These are phyloP conservation scores for Cheilosia impressa DNA, from an alignment of 2,888 invertebrate genomes.

Conservation along the genomic window DNA sequence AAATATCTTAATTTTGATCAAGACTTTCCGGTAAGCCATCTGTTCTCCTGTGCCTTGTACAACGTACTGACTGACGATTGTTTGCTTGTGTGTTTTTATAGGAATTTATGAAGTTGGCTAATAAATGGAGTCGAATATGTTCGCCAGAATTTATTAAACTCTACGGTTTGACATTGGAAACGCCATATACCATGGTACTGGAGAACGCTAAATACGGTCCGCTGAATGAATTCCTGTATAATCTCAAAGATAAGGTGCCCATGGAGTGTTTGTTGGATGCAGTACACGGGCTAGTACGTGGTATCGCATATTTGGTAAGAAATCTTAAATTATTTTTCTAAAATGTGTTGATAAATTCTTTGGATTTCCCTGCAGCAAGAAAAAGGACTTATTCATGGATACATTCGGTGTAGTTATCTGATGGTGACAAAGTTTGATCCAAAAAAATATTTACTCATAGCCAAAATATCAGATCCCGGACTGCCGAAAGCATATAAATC, in stretches of 20 bases:
- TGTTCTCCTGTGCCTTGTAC: not conserved
- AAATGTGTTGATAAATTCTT: not conserved
- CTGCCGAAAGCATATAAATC: constrained; percentile 86
- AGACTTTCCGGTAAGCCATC: constrained; percentile 85
- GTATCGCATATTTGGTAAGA: constrained; percentile 92
- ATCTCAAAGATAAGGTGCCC: constrained; percentile 85
- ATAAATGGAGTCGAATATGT: constrained; percentile 91
- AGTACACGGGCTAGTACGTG: constrained; percentile 91
- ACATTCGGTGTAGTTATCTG: constrained; percentile 92
- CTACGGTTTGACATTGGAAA: constrained; percentile 90
- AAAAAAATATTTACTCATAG: constrained; percentile 86
- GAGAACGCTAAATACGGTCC: constrained; percentile 92
- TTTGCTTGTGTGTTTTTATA: constrained; percentile 78
- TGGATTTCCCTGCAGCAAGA: constrained; percentile 85
- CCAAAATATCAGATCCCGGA: constrained; percentile 94
- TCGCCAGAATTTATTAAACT: constrained; percentile 90
- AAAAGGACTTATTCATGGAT: constrained; percentile 92
- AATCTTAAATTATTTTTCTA: not conserved
- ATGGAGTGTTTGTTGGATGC: constrained; percentile 92
- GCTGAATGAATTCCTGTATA: constrained; percentile 86
- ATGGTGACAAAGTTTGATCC: constrained; percentile 90
- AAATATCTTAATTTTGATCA: constrained; percentile 89
- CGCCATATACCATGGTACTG: constrained; percentile 91
- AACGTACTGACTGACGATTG: not conserved
- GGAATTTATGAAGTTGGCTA: constrained; percentile 91